Evolutionary conservation across 2,888 invertebrate genomes (phyloP).

Genomic region (Ophonus ardosiacus): DNA sequence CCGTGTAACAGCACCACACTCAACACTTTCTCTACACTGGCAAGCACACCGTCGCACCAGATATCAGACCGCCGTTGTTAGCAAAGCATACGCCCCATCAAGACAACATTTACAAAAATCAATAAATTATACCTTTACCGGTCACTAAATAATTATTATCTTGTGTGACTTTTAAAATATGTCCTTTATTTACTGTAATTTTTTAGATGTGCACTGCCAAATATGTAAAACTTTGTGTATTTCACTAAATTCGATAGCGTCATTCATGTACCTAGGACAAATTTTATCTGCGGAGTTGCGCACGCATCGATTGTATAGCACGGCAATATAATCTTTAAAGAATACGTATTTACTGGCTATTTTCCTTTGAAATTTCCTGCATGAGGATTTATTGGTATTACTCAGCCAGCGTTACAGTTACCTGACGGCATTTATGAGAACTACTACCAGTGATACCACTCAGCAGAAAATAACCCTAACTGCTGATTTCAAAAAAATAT

Average conservation of each 20-base stretch:
- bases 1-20: slow-evolving; percentile 56
- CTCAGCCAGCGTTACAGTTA: slow-evolving; percentile 34
- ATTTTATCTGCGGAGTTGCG: slow-evolving; percentile 56
- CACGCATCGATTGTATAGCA: slow-evolving; percentile 31
- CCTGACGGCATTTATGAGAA: slow-evolving; percentile 36
- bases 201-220: slow-evolving; percentile 7
- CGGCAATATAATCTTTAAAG: slow-evolving; percentile 39
- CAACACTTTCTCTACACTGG: slow-evolving; percentile 65
- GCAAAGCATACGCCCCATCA: slow-evolving; percentile 73
- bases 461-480: slow-evolving; percentile 47
- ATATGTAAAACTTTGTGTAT: slow-evolving; percentile 51
- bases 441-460: slow-evolving; percentile 55
- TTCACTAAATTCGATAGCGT: slow-evolving; percentile 64
- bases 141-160: background rate
- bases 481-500: slow-evolving; percentile 55
- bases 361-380: slow-evolving; percentile 20
- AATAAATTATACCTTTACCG: slow-evolving; percentile 51
- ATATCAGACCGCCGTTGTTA: slow-evolving; percentile 66
- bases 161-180: slow-evolving; percentile 1
- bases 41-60: slow-evolving; percentile 67
- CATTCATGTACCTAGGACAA: slow-evolving; percentile 57
- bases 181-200: slow-evolving; percentile 33
- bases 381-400: slow-evolving; percentile 39
- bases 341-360: slow-evolving; percentile 15
- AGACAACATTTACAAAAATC: slow-evolving; percentile 60